Base-by-base conservation (phyloP, 1,140 invertebrate genomes). In the Cydia strobilella region DNA sequence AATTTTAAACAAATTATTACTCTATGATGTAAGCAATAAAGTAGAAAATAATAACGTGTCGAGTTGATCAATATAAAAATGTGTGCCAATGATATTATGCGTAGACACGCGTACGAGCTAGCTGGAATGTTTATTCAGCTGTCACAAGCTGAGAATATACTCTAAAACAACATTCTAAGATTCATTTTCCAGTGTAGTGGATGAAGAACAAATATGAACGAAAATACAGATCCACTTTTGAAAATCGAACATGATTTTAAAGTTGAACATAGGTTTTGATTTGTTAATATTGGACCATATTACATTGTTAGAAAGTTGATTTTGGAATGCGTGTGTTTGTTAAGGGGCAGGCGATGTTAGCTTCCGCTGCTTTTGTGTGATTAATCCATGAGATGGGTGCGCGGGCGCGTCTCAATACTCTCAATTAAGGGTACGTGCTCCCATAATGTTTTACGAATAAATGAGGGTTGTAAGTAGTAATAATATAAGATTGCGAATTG, bases 81-180 rank as follows among this genome's bases (percentile, higher is more conserved):
- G 65, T 69, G 35, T 69, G 65, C 65, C 65, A 69, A 69, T 69
- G 65, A 69, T 69, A 69, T 69, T 69, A 69, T 69, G 65, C 65
- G 65, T 69, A 69, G 65, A 69, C 65, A 69, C 65, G 65, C 31
- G 65, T 69, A 18, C 31, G 65, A 39, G 63, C 23, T 15, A 3
- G 27, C 25, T n/a, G 15, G 3, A 0, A 51, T 69, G 65, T 69
- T 69, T 69, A 39, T 35, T 31, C n/a, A 69, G 65, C 65, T 23
- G 31, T 69, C 15, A 20, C 31, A 35, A 39, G n/a, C 35, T 42
- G 31, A 35, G 25, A 69, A 69, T 42, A 3, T 4, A 69, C 2
- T 39, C 18, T 69, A 69, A 9, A 69, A 18, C 31, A 35, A 42
- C 9, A 35, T 9, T 6, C 10, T 69, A 69, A 69, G 65, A 42